phyloP scores from a whole-genome alignment of 2,888 invertebrate species.

The Agonopterix heracliana region DNA sequence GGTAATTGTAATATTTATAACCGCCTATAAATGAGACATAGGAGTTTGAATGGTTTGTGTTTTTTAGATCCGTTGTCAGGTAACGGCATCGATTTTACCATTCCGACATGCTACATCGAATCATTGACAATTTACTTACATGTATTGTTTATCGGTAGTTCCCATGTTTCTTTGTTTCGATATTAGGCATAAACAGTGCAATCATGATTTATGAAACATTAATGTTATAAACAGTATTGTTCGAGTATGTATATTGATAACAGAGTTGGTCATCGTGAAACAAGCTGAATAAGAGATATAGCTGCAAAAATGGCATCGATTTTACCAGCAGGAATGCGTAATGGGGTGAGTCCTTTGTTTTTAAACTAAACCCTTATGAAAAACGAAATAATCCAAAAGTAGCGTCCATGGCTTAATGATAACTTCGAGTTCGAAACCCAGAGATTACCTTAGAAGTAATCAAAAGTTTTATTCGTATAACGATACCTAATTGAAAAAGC shows the following conservation, averaged over 20 bases:
- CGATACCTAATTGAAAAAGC: too few species aligned
- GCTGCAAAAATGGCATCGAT: slow-evolving; percentile 48
- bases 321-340: slow-evolving; percentile 51
- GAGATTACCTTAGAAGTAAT: too few species aligned
- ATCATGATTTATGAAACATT: too few species aligned
- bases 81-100: slow-evolving; percentile 60
- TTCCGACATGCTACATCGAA: slow-evolving; percentile 13
- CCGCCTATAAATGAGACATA: too few species aligned
- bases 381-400: too few species aligned
- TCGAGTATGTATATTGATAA: too few species aligned
- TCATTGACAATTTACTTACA: slow-evolving; percentile 12
- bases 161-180: neutral
- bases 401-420: too few species aligned
- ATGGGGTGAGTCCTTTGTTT: slow-evolving; percentile 41
- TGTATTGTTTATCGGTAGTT: neutral
- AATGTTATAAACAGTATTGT: too few species aligned
- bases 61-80: slow-evolving; percentile 50
- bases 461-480: too few species aligned
- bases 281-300: neutral
- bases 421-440: too few species aligned
- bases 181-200: neutral
- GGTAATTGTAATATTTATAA: neutral
- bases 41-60: slow-evolving; percentile 13
- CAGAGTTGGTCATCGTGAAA: neutral
- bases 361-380: too few species aligned